Evolutionary conservation across 2,888 invertebrate species (phyloP).

Genomic region (Apodemia mormo): DNA sequence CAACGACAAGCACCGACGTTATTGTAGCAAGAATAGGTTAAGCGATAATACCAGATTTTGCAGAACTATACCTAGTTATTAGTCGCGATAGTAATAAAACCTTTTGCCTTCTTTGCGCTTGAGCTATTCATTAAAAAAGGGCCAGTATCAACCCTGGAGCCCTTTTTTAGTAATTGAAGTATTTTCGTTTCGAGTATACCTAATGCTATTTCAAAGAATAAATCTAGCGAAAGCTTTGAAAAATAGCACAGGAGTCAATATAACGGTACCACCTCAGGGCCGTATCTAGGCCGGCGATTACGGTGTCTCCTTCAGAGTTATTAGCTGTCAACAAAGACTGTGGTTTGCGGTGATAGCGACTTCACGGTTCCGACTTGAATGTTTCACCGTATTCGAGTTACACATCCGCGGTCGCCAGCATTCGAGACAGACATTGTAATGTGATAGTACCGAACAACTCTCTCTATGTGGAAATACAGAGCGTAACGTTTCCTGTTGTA

Average conservation of each 20-base stretch:
- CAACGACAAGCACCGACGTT: no score
- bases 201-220: conserved; percentile 40
- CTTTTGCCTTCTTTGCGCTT: no score
- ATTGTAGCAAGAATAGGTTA: no score
- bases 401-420: conserved; percentile 68
- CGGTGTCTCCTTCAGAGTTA: conserved; percentile 61
- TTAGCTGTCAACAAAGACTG: conserved; percentile 59
- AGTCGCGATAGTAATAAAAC: no score
- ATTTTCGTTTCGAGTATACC: conserved; percentile 25
- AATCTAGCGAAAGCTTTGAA: conserved; percentile 52
- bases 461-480: conserved; percentile 73
- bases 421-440: conserved; percentile 69
- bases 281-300: conserved; percentile 62
- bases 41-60: no score
- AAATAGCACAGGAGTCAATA: conserved; percentile 51
- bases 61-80: no score
- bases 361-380: conserved; percentile 46
- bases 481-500: conserved; percentile 75
- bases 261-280: conserved; percentile 63
- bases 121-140: no score
- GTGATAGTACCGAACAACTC: conserved; percentile 62
- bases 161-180: no score
- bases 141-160: no score
- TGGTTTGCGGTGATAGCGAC: conserved; percentile 55
- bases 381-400: conserved; percentile 59